Conservation (phyloP, 2,888 invertebrate genomes). For the Pyrocoelia pectoralis region DNA sequence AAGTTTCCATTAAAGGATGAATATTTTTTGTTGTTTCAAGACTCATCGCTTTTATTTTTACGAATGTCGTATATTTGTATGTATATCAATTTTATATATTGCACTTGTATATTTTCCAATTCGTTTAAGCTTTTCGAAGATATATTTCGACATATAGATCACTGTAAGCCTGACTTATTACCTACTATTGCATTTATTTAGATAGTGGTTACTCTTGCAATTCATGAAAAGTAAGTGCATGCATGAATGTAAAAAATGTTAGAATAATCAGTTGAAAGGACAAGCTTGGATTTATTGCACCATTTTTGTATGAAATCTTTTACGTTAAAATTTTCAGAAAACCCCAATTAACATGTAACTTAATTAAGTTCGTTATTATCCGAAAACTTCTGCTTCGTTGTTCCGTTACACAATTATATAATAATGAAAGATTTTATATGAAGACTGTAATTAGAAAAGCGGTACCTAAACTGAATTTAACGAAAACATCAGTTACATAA, state of each 20-base stretch:
- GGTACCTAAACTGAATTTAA: neutral
- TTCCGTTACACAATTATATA: neutral
- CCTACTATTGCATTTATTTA: neutral
- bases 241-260: no score
- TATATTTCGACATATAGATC: conserved; percentile 13
- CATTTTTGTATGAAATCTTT: neutral
- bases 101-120: conserved; percentile 13
- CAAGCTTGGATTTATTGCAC: neutral
- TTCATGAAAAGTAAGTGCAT: neutral
- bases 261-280: neutral
- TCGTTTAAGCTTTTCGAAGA: conserved; percentile 5
- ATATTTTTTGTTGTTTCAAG: neutral
- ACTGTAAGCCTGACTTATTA: conserved; percentile 5
- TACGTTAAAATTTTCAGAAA: neutral
- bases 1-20: no score
- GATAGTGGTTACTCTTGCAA: conserved; percentile 4
- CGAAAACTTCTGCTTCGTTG: conserved; percentile 1
- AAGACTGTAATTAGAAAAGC: neutral
- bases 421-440: neutral
- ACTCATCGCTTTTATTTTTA: neutral
- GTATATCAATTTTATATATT: conserved; percentile 9
- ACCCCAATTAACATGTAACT: neutral
- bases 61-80: neutral
- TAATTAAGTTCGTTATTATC: neutral
- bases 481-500: neutral